A percentile compares a stretch with the other conserved stretches of the same genome.
Evolutionary conservation across 2,888 invertebrate species (phyloP).

Genomic region (Morpho helenor): DNA sequence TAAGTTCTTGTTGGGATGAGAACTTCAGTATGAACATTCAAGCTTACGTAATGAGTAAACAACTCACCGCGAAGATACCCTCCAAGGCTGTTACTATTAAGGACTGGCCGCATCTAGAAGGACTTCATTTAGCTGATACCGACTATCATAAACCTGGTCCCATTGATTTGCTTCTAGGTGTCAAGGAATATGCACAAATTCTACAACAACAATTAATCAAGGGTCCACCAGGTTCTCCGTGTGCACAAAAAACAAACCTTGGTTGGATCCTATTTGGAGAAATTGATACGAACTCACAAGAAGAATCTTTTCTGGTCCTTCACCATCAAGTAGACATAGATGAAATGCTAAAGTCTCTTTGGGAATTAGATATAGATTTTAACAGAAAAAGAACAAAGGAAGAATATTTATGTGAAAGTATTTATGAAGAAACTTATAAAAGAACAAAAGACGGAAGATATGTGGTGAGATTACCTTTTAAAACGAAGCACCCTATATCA

Average conservation of each 20-base stretch:
- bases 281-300: not conserved
- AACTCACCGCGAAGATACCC: too few species aligned
- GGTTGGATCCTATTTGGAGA: constrained; percentile 8
- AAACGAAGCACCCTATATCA: constrained; percentile 5
- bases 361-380: constrained; percentile 12
- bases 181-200: constrained; percentile 23
- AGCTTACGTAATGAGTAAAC: too few species aligned
- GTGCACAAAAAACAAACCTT: constrained; percentile 7
- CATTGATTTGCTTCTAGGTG: constrained; percentile 32
- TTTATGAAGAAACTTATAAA: constrained; percentile 11
- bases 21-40: too few species aligned
- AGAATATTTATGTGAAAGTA: constrained; percentile 12
- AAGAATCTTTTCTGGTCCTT: constrained; percentile 5
- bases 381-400: constrained; percentile 10
- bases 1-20: too few species aligned
- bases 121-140: too few species aligned
- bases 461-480: constrained; percentile 10
- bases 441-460: constrained; percentile 13
- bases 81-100: too few species aligned
- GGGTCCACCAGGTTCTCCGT: constrained; percentile 4
- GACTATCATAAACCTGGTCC: too few species aligned
- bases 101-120: too few species aligned
- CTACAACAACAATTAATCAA: constrained; percentile 3
- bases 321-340: constrained; percentile 14
- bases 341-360: constrained; percentile 10